These are phyloP conservation scores for Piscicola geometra DNA, from an alignment of 2,888 invertebrate genomes.

Conservation along the genomic window DNA sequence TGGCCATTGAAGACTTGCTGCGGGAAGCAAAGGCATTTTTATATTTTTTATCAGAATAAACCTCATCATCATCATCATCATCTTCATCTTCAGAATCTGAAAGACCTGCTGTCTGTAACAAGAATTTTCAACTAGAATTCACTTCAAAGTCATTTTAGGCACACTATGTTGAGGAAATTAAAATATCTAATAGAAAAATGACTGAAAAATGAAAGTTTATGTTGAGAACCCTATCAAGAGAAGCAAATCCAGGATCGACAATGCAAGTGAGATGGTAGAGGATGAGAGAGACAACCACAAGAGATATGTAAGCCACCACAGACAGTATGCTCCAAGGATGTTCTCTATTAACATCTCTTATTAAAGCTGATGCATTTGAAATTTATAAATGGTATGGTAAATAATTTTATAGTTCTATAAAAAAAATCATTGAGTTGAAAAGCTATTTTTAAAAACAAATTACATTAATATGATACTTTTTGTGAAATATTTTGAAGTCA, in stretches of 20 bases:
- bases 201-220: too few relatives aligned
- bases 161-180: too few relatives aligned
- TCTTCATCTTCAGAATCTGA: slow-evolving; percentile 7
- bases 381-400: not conserved
- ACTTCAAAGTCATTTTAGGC: too few relatives aligned
- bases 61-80: slow-evolving; percentile 6
- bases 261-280: slow-evolving; percentile 41
- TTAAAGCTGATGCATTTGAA: not conserved
- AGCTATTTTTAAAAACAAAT: not conserved
- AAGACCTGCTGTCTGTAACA: not conserved
- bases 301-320: slow-evolving; percentile 29
- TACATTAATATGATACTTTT: too few relatives aligned
- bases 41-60: not conserved
- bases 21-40: not conserved
- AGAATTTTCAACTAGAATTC: too few relatives aligned
- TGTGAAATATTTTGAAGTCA: too few relatives aligned
- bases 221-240: not conserved
- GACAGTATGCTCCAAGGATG: not conserved
- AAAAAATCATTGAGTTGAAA: not conserved
- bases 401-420: not conserved
- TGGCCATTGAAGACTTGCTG: not conserved
- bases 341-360: not conserved
- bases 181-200: not conserved
- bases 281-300: slow-evolving; percentile 30
- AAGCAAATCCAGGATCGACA: slow-evolving; percentile 42